Base-by-base conservation (phyloP, 2,888 invertebrate genomes). In the Caenorhabditis becei region DNA sequence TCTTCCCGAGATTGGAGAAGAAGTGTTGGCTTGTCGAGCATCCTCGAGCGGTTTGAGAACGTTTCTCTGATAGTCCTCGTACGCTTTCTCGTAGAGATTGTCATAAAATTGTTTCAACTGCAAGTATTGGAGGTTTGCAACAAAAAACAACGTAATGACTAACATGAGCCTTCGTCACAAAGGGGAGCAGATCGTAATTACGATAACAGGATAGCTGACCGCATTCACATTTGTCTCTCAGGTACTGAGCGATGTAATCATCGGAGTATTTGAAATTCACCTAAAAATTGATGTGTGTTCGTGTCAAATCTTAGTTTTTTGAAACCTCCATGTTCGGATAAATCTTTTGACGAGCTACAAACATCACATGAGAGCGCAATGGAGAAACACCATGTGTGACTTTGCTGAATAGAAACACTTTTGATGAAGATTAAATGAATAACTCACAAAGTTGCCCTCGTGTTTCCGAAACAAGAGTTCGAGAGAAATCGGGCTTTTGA, bases 161-260 rank as follows among this genome's bases (percentile, higher is more conserved):
- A 16, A 72, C 72, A 20, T 72, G 56, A 8, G 54, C 24, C 14
- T 24, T 16, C 7, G 14, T 53, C 14, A 72, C 26, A 18, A 23
- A 63, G 0, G 51, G 56, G 24, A 18, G 54, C 1, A 71, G 20
- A n/a, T 51, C 8, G 4, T 26, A 11, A 14, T 65, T 65, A 0
- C 7, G 32, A 26, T 51, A 10, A 37, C 74, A 74, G 18, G 37
- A 58, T 18, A 74, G 20, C 1, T 32, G 4, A 2, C 51, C 59
- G 16, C 74, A 74, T 10, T 24, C 2, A 16, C 74, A 74, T 0
- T 5, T n/a, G 10, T 65, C 41, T n/a, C 3, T 7, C 18, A 63
- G 35, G 5, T 63, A 28, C 10, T n/a, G 11, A n/a, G 0, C 3
- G 10, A 28, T n/a, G 28, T 71, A 71, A 8, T 44, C 37, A 23